Evolutionary conservation across 2,113 vertebrate species (phyloP), one percentile per base, ranked within the genome.

Genomic region (Cochlearius cochlearius): DNA sequence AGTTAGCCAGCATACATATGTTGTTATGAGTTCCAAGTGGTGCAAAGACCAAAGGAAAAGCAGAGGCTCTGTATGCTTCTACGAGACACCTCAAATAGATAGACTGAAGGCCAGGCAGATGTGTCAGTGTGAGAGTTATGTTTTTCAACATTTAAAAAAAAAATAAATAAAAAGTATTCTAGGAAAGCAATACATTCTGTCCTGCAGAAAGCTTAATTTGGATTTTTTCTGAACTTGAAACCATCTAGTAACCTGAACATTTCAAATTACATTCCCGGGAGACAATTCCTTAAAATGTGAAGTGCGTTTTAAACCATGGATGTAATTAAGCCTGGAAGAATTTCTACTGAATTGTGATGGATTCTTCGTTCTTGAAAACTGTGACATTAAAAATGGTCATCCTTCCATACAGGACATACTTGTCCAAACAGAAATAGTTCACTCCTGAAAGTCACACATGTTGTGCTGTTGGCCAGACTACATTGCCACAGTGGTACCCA

Each of bases 381-480:
- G 17, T 41, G 23, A 36, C 45, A 66, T 82, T 87, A 72, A 88
- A 92, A 90, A n/a, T 66, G 13, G 15, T 63, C 21, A 47, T 71
- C 87, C 26, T 81, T 87, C 38, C 43, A 22, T 5, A 81, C 41
- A 87, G 26, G 36, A 64, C 21, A 47, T 17, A 19, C 15, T 89
- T 50, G 23, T 81, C 39, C 38, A 68, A 92, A 87, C 14, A 92
- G 47, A 84, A 52, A 47, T 56, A 91, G 78, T 63, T 81, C 16
- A 63, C 6, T 85, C 14, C 27, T 49, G 38, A 63, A 92, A 80
- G 26, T 10, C 0, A 0, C 8, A 16, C 69, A 5, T 25, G 10
- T 58, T 85, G 36, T 72, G 41, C n/a, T 53, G 32, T 52, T 82
- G 71, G 32, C 38, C 49, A 55, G 25, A 60, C 53, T 38, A 25